Conservation (phyloP, 2,888 invertebrate genomes). For the Cephonodes hylas region DNA sequence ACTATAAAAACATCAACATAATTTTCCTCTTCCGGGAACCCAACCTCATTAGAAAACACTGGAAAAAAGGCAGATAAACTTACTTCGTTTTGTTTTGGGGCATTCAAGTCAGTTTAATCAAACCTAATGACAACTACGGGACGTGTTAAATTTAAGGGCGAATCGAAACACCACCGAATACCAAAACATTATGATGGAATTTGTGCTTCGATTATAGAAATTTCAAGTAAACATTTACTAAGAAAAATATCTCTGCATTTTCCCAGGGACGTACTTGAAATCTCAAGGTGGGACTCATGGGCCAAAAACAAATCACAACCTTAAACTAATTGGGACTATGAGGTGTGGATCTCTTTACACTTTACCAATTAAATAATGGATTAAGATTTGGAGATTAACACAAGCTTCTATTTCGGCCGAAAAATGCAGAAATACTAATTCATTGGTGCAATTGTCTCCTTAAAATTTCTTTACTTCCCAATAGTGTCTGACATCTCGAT, state of each 20-base stretch:
- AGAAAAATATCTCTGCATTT: neutral
- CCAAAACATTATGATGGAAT: neutral
- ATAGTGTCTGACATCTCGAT: neutral
- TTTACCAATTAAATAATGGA: too few relatives aligned
- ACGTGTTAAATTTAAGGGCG: neutral
- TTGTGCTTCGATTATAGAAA: neutral
- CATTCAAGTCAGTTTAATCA: too few relatives aligned
- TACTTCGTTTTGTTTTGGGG: too few relatives aligned
- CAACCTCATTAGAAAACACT: too few relatives aligned
- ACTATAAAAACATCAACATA: too few relatives aligned
- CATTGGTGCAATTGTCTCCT: conserved; percentile 1
- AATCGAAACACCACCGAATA: neutral
- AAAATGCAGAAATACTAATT: too few relatives aligned
- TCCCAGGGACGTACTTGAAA: neutral
- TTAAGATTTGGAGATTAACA: too few relatives aligned
- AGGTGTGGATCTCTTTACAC: too few relatives aligned
- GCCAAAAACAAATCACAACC: neutral
- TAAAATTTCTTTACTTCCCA: neutral
- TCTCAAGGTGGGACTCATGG: neutral
- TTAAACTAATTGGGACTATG: too few relatives aligned
- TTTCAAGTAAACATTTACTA: neutral
- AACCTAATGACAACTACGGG: neutral
- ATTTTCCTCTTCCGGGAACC: too few relatives aligned
- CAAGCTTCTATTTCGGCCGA: too few relatives aligned
- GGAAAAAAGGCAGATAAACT: too few relatives aligned